Evolutionary conservation across 64 coral and sea anemone genomes (phyloP).

Genomic region (Porites australiensis): DNA sequence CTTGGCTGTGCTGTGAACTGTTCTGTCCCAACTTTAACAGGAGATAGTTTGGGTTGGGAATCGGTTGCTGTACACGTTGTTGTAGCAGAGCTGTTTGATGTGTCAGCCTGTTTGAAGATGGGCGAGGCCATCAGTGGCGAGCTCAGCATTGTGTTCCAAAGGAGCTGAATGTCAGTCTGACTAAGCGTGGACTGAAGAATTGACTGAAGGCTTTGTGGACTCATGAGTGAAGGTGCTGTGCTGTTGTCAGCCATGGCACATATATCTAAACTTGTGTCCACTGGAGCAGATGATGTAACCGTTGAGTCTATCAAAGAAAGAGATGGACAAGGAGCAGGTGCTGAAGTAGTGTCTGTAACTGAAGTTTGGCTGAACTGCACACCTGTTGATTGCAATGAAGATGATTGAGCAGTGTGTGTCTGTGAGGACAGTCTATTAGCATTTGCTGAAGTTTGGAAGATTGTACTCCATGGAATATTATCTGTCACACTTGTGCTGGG

Average conservation of each 20-base stretch:
- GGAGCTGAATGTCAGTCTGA: slow-evolving; percentile 17
- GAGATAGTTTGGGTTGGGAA: background rate
- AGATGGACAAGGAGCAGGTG: background rate
- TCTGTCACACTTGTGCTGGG: background rate
- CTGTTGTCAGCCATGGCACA: background rate
- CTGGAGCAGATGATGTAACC: slow-evolving; percentile 17
- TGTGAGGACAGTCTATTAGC: background rate
- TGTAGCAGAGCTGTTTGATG: slow-evolving; percentile 43
- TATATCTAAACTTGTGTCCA: slow-evolving; percentile 21
- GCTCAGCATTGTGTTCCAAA: slow-evolving; percentile 41
- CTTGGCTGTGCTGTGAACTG: slow-evolving; percentile 11
- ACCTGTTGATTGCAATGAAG: background rate
- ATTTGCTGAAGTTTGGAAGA: background rate
- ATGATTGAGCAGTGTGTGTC: background rate
- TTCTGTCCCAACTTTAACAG: background rate
- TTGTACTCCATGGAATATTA: background rate
- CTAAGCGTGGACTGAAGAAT: slow-evolving; percentile 29
- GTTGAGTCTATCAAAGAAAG: background rate
- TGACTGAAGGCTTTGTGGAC: slow-evolving; percentile 30
- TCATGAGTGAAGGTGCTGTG: background rate
- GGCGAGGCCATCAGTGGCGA: slow-evolving; percentile 13
- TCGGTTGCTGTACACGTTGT: background rate
- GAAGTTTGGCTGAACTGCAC: background rate
- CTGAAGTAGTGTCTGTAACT: background rate
- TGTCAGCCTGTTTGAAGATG: slow-evolving; percentile 39